Evolutionary conservation across 2,797 vertebrate genomes (phyloP).

Genomic region (Masticophis lateralis): DNA sequence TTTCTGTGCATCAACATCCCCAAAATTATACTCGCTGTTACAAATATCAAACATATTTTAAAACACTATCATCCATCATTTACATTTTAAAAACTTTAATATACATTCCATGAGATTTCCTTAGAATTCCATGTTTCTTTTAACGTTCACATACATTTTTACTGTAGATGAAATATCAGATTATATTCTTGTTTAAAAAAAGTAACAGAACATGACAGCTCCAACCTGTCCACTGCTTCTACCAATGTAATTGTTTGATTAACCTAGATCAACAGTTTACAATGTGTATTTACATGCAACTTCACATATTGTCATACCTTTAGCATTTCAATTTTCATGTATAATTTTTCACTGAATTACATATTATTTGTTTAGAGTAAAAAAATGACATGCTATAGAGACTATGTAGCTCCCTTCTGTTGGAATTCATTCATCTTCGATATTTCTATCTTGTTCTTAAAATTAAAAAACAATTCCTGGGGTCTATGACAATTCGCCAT

Average conservation of each 20-base stretch:
- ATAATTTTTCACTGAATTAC: slow-evolving; percentile 76
- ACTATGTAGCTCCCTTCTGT: slow-evolving; percentile 30
- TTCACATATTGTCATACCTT: slow-evolving; percentile 64
- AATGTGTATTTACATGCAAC: slow-evolving; percentile 64
- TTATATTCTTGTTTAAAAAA: slow-evolving; percentile 41
- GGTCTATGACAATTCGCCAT: background rate
- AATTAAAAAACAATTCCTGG: background rate
- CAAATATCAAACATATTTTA: background rate
- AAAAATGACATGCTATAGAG: slow-evolving; percentile 61
- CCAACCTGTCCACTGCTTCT: slow-evolving; percentile 59
- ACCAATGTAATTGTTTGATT: slow-evolving; percentile 38
- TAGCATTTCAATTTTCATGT: slow-evolving; percentile 72
- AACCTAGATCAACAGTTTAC: slow-evolving; percentile 58
- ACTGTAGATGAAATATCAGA: background rate
- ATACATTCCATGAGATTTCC: background rate
- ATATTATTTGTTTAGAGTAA: slow-evolving; percentile 65
- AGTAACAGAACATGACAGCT: slow-evolving; percentile 56
- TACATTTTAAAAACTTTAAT: background rate
- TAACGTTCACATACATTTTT: background rate
- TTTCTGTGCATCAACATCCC: background rate
- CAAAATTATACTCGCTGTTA: background rate
- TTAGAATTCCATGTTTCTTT: background rate
- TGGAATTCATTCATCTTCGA: slow-evolving; percentile 31
- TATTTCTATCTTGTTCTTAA: background rate
- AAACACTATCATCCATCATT: background rate